Evolutionary conservation across 2,797 vertebrate species (phyloP).

Genomic region (Phalloptychus januarius): DNA sequence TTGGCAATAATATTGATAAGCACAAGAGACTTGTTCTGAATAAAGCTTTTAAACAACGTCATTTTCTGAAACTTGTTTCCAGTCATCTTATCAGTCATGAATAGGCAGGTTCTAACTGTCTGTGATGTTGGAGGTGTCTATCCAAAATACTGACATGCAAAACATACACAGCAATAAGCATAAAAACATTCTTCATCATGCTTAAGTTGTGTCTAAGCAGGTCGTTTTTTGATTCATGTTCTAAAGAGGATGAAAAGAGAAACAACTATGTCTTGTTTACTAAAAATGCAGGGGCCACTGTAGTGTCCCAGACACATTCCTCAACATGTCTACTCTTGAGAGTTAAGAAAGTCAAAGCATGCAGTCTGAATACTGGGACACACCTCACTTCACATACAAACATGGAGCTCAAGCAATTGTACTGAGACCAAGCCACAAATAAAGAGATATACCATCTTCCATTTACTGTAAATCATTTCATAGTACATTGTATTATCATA

Average conservation of each 20-base stretch:
- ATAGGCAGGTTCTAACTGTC: conserved; percentile 64
- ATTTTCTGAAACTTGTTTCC: conserved; percentile 11
- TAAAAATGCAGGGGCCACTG: conserved; percentile 25
- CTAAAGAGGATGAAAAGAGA: conserved; percentile 17
- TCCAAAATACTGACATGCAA: not conserved
- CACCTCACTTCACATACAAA: conserved; percentile 32
- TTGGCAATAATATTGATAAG: conserved; percentile 34
- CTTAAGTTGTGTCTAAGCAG: not conserved
- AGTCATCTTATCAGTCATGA: not conserved
- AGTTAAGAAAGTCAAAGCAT: conserved; percentile 40
- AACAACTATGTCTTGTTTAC: conserved; percentile 14
- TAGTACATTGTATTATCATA: not conserved
- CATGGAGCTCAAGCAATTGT: not conserved
- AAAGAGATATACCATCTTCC: not conserved
- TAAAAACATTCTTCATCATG: not conserved
- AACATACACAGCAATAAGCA: not conserved
- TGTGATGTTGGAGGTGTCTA: conserved; percentile 27
- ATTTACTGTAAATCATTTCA: not conserved
- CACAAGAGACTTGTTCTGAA: conserved; percentile 18
- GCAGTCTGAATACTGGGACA: conserved; percentile 32
- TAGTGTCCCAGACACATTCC: conserved; percentile 70
- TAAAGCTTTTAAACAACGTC: conserved; percentile 18
- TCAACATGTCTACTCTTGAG: conserved; percentile 75
- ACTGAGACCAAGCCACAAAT: not conserved
- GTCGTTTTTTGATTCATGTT: conserved; percentile 5